These are phyloP conservation scores for Nanorana parkeri DNA, from an alignment of 2,113 vertebrate genomes.

Conservation along the genomic window DNA sequence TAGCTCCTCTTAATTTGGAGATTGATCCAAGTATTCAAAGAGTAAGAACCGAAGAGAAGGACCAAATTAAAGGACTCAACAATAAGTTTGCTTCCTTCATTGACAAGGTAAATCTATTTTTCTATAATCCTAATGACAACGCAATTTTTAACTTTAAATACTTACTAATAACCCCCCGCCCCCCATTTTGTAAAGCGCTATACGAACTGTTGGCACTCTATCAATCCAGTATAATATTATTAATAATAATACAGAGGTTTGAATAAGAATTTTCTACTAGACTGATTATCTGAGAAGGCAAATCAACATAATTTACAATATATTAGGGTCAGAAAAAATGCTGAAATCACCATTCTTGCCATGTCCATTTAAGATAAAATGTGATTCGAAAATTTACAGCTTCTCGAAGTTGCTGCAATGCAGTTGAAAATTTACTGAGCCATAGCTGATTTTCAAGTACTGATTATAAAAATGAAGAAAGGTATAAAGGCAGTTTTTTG, in stretches of 20 bases:
- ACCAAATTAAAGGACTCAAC: constrained; percentile 94
- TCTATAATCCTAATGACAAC: neutral
- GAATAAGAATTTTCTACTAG: neutral
- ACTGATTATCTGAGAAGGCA: neutral
- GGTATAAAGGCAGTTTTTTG: no score
- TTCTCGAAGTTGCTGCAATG: neutral
- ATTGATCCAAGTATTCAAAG: constrained; percentile 87
- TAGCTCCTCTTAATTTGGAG: constrained; percentile 83
- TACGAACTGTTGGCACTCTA: no score
- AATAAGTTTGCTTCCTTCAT: constrained; percentile 85
- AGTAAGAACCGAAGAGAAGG: constrained; percentile 88
- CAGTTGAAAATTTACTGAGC: no score
- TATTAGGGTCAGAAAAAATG: no score
- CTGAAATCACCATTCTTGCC: no score
- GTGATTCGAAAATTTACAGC: neutral
- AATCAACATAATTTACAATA: no score
- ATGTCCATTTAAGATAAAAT: neutral
- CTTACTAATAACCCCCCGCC: neutral
- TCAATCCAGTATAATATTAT: no score
- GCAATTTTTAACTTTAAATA: neutral
- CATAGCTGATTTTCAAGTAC: no score
- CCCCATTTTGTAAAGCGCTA: no score
- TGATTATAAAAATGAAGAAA: no score
- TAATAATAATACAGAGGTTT: no score
- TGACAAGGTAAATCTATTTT: constrained; percentile 81